Evolutionary conservation across 2,888 invertebrate genomes (phyloP), one percentile per base, ranked within the genome.

Genomic region (Apoda limacodes): DNA sequence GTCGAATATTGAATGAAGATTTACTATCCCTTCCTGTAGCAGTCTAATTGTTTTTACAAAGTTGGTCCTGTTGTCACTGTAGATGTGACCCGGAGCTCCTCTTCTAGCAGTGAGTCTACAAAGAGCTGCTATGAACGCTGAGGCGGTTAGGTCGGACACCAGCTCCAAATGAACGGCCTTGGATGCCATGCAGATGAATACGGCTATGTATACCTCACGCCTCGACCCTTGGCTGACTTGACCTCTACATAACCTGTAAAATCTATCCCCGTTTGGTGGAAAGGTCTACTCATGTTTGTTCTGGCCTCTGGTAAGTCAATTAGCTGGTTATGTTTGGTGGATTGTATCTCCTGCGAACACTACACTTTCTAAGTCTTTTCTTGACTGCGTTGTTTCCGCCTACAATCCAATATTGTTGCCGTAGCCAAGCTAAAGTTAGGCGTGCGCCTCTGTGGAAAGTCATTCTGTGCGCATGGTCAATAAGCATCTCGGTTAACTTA

Each of bases 61-160:
- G 25, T 49, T 50, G 1, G 27, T 34, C 2, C 48, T 48, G 10
- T 45, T n/a, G n/a, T n/a, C n/a, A n/a, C n/a, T n/a, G n/a, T n/a
- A n/a, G n/a, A n/a, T n/a, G n/a, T n/a, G n/a, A 9, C 34, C 11
- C 5, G 47, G 48, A 1, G 42, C 22, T 13, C 48, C 50, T 28
- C 48, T 24, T 5, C 49, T 31, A 1, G 47, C 44, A 6, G 42
- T 21, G 39, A 52, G 39, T 15, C 54, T 32, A 4, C 42, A n/a
- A n/a, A n/a, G n/a, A n/a, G n/a, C n/a, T n/a, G n/a, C n/a, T n/a
- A n/a, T n/a, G n/a, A n/a, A n/a, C 13, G 50, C 26, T 12, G 44
- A 33, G 2, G 43, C 37, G 1, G 39, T 45, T 1, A 52, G 27
- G 17, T 53, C 51, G 1, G 45, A 47, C 0, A 50, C 52, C 1